Base-by-base conservation (phyloP, 2,888 invertebrate genomes). In the Gnatocerus cornutus region DNA sequence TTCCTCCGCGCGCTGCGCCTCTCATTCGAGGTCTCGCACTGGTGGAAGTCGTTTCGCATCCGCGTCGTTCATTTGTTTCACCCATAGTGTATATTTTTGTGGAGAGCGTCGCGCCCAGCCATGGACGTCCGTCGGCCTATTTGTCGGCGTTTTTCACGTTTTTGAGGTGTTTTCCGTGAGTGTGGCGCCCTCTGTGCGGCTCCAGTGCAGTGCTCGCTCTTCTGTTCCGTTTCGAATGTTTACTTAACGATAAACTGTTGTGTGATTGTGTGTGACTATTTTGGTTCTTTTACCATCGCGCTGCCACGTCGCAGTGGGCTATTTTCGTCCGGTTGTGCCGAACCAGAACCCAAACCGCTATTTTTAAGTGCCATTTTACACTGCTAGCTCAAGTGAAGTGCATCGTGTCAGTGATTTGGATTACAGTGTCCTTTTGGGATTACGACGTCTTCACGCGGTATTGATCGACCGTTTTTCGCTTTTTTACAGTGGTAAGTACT, bases 1-100 rank as follows among this genome's bases (percentile, higher is more conserved):
- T 74, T 75, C 76, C 77, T 76, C 77, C 74, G 77, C 79, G 78
- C 79, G 78, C 78, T 77, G 78, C 78, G 77, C 76, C 78, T 74
- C 78, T 77, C 79, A 79, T 79, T 79, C 78, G 80, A 78, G 79
- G 76, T 72, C 72, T 74, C 73, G 74, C 72, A 68, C 52, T 14
- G 16, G 52, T 46, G 53, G 58, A 39, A 16, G 16, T 1, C 45
- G 71, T 63, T 46, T 71, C 63, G 59, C 69, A 56, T 63, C 69
- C 64, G 67, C 58, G 46, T 29, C 63, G 53, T 13, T 33, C 33
- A 33, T n/a, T 33, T 33, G 33, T 33, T 33, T 33, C 41, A 41
- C 3, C 41, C 41, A 41, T 12, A 12, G 41, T 41, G 41, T 41
- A n/a, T n/a, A 41, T 41, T 41, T 41, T 12, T 41, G 41, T 12